Base-by-base conservation (phyloP, 2,888 invertebrate species). In the Ophion slaviceki region DNA sequence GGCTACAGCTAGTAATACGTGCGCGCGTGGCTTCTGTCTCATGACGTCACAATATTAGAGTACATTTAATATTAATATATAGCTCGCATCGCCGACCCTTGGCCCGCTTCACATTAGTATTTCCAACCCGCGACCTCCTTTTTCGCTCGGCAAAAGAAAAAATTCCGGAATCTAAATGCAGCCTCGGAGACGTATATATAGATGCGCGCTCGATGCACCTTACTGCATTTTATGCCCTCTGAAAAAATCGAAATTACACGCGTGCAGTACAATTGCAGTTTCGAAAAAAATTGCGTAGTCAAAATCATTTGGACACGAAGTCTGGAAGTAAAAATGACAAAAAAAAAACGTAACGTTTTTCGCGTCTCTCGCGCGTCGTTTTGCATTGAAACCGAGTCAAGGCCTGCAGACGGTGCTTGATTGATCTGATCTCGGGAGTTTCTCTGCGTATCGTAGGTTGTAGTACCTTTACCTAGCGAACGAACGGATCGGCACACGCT, bases 301-400 rank as follows among this genome's bases (percentile, higher is more conserved):
- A 10, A 47, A 45, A 14, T 11, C 20, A 40, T 70, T 11, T 14
- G 28, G 17, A 47, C 47, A 40, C 6, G 11, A 14, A 1, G 53
- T 17, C 53, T 20, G 47, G 47, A 53, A 28, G 40, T 76, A 7
- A 3, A 32, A 32, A 4, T 32, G 36, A 32, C n/a, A n/a, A 76
- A 62, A 6, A n/a, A 47, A 68, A 68, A 68, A 24, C 45, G 68
- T 45, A 68, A 53, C 53, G 70, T 24, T 70, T 53, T 70, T 70
- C 70, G 53, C 53, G 28, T 24, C 17, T 45, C 62, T 53, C 77
- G 40, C 53, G 71, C n/a, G 47, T 53, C 57, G 79, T 40, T 82
- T 47, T 57, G 28, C 74, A 83, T 83, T n/a, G 61, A 79, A 83
- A 83, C 74, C 68, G 78, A 83, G 79, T 83, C 83, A 79, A 83